Percentiles rank a stretch among this genome's conserved stretches.
Conservation (phyloP, 2,113 vertebrate genomes). For the Fulica atra region DNA sequence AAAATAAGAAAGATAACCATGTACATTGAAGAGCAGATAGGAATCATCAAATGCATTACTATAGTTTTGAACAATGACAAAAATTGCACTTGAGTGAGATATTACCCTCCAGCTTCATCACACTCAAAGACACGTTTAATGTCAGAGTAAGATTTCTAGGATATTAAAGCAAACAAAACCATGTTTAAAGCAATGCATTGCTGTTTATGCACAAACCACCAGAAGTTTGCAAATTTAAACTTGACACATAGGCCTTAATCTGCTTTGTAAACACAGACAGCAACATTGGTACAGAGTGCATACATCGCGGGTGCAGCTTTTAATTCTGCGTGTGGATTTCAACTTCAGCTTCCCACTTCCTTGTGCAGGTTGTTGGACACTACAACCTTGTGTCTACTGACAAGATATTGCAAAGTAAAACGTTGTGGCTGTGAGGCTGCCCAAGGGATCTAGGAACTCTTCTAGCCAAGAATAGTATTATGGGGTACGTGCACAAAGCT, state of each 20-base stretch:
- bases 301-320: neutral
- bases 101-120: conserved; percentile 40
- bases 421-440: neutral
- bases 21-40: conserved; percentile 34
- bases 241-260: neutral
- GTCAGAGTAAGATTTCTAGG: neutral
- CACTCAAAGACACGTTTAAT: neutral
- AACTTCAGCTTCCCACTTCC: neutral
- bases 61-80: conserved; percentile 41
- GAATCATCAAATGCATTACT: conserved; percentile 33
- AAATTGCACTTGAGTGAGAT: conserved; percentile 20
- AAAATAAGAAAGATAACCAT: conserved; percentile 52
- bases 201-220: conserved; percentile 19
- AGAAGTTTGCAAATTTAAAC: conserved; percentile 33
- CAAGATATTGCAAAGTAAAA: neutral
- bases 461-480: neutral
- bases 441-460: neutral
- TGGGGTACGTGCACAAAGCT: fast-evolving
- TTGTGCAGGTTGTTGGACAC: neutral
- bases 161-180: conserved; percentile 44
- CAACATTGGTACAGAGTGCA: neutral
- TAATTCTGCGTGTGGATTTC: neutral
- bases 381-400: neutral
- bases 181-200: conserved; percentile 15
- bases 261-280: neutral